Evolutionary conservation across 1,140 invertebrate genomes (phyloP), one percentile per base, ranked within the genome.

Genomic region (Octopus sinensis): DNA sequence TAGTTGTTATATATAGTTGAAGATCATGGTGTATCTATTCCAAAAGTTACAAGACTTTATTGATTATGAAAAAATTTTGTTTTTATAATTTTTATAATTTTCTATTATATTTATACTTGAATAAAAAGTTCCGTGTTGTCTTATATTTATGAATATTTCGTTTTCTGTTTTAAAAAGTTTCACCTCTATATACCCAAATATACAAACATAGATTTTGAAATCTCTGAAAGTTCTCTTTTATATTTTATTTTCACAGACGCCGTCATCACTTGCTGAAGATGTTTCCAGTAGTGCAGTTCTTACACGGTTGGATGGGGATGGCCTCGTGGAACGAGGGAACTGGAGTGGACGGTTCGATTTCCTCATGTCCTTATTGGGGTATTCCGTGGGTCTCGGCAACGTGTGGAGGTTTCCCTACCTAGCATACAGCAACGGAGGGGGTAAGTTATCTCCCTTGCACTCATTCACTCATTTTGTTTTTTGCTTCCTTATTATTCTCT

Each of bases 361-460:
- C 85, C 88, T 92, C 56, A 89, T 92, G 84, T 92, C 92, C 6
- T 86, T 92, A 5, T 86, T 92, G 43, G 91, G 91, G 12, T 91
- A 91, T 82, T 91, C 92, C n/a, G 92, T 92, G 0, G 92, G 92
- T 0, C 92, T 98, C 43, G 96, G 96, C 23, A 97, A 97, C 89
- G 96, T 98, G 76, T 98, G 96, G 97, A 93, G 96, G 86, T 98
- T 98, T 92, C 96, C 96, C 10, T 98, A 97, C 89, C 91, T 98
- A 80, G 97, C 96, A 87, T 96, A 97, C 91, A 95, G 96, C 89
- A 97, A 98, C 91, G 96, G 96, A 76, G 96, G 96, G 91, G 96
- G 96, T 91, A 83, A 76, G 84, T 75, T 75, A 52, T 43, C 30
- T 43, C 30, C 30, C 30, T 0, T 43, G 13, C 0, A 23, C 54